Evolutionary conservation across 2,888 invertebrate genomes (phyloP).

Genomic region (Timema podura): DNA sequence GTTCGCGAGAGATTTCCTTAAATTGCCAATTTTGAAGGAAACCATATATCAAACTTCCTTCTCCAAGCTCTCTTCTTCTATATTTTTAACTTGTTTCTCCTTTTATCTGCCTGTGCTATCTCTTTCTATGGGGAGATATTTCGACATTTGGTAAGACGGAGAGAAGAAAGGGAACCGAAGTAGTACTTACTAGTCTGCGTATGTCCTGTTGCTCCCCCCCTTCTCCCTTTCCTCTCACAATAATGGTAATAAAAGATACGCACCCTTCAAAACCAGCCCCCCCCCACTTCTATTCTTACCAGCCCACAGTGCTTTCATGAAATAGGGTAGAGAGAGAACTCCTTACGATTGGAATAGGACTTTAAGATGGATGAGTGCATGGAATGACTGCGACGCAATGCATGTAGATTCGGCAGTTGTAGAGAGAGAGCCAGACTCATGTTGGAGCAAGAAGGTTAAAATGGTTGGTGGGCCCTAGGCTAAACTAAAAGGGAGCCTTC

Average conservation of each 20-base stretch:
- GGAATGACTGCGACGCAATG: no score
- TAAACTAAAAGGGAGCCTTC: no score
- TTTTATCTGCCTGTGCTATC: background rate
- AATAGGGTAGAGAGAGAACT: constrained; percentile 10
- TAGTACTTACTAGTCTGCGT: constrained; percentile 10
- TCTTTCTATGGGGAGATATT: constrained; percentile 4
- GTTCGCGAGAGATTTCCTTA: constrained; percentile 32
- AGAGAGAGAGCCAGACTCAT: no score
- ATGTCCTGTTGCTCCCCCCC: background rate
- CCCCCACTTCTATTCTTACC: constrained; percentile 8
- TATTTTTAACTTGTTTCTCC: background rate
- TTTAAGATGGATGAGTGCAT: constrained; percentile 20
- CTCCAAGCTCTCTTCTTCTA: background rate
- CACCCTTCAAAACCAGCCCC: background rate
- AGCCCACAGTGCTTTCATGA: constrained; percentile 12
- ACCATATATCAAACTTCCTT: constrained; percentile 28
- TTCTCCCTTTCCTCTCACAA: constrained; percentile 15
- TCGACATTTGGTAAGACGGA: no score
- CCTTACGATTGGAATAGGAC: constrained; percentile 18
- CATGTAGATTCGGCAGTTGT: no score
- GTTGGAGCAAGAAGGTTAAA: no score
- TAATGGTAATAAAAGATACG: constrained; percentile 24
- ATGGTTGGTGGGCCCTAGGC: no score
- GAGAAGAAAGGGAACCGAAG: no score
- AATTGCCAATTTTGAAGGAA: constrained; percentile 33